These are phyloP conservation scores for Delichon dasypus DNA, from an alignment of 2,797 vertebrate species.

Conservation along the genomic window DNA sequence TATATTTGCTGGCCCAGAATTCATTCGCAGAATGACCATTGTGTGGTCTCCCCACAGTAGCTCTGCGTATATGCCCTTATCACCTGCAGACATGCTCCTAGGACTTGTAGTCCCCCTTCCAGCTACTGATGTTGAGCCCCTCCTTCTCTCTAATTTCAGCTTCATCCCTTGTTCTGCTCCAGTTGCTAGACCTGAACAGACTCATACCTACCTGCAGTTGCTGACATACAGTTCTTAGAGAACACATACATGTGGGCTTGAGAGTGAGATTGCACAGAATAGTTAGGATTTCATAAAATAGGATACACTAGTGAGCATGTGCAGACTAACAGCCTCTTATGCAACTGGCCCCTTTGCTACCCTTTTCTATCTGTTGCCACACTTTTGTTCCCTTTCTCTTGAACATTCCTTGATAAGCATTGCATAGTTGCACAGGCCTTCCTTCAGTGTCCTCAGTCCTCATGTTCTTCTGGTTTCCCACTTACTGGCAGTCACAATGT, in stretches of 20 bases:
- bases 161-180: neutral
- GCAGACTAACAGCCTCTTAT: neutral
- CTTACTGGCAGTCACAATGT: neutral
- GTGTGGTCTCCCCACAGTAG: neutral
- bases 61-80: neutral
- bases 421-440: neutral
- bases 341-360: neutral
- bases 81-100: accelerated
- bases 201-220: neutral
- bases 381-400: neutral
- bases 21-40: neutral
- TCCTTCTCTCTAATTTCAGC: neutral
- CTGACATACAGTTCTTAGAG: neutral
- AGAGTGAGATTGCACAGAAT: neutral
- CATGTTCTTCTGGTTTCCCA: accelerated
- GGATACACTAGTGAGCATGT: neutral
- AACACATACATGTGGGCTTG: accelerated
- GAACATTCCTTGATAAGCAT: neutral
- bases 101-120: neutral
- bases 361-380: accelerated
- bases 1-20: neutral
- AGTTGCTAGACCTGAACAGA: neutral
- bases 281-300: neutral
- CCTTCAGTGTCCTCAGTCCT: neutral
- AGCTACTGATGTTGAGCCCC: neutral